Evolutionary conservation across 2,888 invertebrate species (phyloP).

Genomic region (Dusona sp.): DNA sequence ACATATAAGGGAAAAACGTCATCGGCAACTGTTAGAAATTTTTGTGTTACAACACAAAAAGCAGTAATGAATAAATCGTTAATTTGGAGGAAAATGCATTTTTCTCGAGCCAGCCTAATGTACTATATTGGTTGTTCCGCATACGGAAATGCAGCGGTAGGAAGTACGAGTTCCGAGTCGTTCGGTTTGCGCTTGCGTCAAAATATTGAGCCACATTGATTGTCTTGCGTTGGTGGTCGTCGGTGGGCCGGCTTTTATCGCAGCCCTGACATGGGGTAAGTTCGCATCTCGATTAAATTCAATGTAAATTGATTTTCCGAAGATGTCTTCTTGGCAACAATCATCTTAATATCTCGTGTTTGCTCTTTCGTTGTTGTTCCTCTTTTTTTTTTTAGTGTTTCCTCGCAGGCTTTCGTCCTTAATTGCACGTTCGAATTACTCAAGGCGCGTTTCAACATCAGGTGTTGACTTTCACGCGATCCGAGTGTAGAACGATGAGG

Average conservation of each 20-base stretch:
- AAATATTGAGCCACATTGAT: conserved; percentile 80
- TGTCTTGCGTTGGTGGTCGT: conserved; percentile 49
- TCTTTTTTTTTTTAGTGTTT: neutral
- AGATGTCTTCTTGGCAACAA: conserved; percentile 35
- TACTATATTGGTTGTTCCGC: conserved; percentile 69
- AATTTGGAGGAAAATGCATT: neutral
- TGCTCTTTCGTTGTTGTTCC: neutral
- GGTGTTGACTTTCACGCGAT: neutral
- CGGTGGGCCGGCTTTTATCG: conserved; percentile 75
- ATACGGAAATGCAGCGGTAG: conserved; percentile 64
- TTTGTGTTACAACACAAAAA: neutral
- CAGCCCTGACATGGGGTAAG: conserved; percentile 83
- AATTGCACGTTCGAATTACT: neutral
- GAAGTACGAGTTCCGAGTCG: conserved; percentile 29
- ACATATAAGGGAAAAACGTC: neutral
- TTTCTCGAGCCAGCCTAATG: neutral
- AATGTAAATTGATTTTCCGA: conserved; percentile 59
- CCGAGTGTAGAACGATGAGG: neutral
- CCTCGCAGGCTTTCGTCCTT: neutral
- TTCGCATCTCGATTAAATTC: conserved; percentile 71
- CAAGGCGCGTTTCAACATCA: neutral
- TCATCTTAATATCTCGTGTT: conserved; percentile 6
- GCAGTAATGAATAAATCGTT: neutral
- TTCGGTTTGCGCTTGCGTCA: conserved; percentile 78
- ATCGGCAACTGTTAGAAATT: neutral